Evolutionary conservation across 92 coral and sea anemone genomes (phyloP).

Genomic region (Ricordea florida): DNA sequence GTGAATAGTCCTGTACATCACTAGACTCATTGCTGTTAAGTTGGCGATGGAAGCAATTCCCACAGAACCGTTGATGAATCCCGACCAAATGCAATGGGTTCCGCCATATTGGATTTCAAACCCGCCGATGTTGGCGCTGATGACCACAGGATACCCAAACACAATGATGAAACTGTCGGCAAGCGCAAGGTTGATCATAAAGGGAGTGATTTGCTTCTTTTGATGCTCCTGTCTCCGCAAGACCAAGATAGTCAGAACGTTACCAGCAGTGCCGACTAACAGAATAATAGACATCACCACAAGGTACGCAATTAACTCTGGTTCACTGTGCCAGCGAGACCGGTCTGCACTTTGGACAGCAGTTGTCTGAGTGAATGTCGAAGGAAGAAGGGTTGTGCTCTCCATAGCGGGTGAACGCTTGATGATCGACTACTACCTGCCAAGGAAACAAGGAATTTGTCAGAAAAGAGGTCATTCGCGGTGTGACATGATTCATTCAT

Average conservation of each 20-base stretch:
- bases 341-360: not conserved
- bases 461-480: no score
- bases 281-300: slow-evolving; percentile 42
- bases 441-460: no score
- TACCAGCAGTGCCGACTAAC: slow-evolving; percentile 46
- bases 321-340: not conserved
- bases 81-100: slow-evolving; percentile 59
- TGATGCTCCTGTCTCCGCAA: slow-evolving; percentile 51
- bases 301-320: slow-evolving; percentile 20
- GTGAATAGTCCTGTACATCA: slow-evolving; percentile 7
- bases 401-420: no score
- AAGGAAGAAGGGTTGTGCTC: not conserved
- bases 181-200: slow-evolving; percentile 53
- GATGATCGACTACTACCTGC: no score
- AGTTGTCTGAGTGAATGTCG: not conserved
- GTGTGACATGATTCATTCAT: no score
- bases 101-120: not conserved
- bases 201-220: slow-evolving; percentile 60
- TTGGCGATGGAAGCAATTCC: slow-evolving; percentile 67
- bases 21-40: slow-evolving; percentile 49
- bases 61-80: slow-evolving; percentile 53
- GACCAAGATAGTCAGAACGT: slow-evolving; percentile 37
- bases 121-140: slow-evolving; percentile 30
- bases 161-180: slow-evolving; percentile 46
- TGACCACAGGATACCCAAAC: slow-evolving; percentile 65